Base-by-base conservation (phyloP, 1,140 invertebrate genomes). In the Bombus waltoni region DNA sequence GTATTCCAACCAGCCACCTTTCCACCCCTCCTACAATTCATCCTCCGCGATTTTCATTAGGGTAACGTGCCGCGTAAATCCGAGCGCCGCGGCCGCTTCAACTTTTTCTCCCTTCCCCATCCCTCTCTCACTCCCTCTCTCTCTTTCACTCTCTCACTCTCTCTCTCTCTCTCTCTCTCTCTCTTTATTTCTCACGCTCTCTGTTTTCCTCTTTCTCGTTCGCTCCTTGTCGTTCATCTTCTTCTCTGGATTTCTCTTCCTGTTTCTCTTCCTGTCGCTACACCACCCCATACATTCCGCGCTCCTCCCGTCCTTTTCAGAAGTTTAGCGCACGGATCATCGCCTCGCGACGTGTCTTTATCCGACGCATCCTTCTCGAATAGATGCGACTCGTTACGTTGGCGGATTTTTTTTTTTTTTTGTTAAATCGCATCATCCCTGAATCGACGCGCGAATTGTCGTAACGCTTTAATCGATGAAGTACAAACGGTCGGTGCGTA, bases 21-120 rank as follows among this genome's bases (percentile, higher is more conserved):
- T 59, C 47, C 70, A 44, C 71, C 83, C 66, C 71, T 79, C 65
- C 68, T 68, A 66, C 73, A 74, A 83, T 90, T 91, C 84, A 91
- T 92, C 88, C 87, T 92, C 89, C 89, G 91, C 93, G 93, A 93
- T 94, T 94, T 94, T 94, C 93, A 94, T 94, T 93, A 93, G 93
- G 89, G 89, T 93, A 91, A 94, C 93, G 91, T 91, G 93, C 91
- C 87, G 87, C 90, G 91, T 91, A 92, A 92, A 91, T 92, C 91
- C 89, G 84, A 75, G 87, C 89, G 81, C 73, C 77, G 86, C 80
- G 89, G 81, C 77, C 77, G 86, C 80, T 85, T 89, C 89, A 83
- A 87, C 82, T 88, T 90, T 89, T 89, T 68, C 74, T 65, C n/a
- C 42, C 44, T 66, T 15, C 35, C 42, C 3, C n/a, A 8, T 35